Evolutionary conservation across 1,140 invertebrate genomes (phyloP), one percentile per base, ranked within the genome.

Genomic region (Drosophila neocordata): DNA sequence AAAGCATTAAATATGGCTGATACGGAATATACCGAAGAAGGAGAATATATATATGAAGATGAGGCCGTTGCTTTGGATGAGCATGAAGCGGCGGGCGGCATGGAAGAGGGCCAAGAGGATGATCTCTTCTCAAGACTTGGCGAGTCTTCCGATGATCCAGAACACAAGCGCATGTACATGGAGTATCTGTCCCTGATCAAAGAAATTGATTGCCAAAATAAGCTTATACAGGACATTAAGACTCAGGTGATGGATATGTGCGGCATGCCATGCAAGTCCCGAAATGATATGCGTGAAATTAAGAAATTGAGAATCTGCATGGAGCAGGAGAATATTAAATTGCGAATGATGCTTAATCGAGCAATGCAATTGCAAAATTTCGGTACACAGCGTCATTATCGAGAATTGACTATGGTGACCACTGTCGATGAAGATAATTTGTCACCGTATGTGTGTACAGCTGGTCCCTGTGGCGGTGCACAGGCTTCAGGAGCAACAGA

Each of bases 121-220:
- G 89, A 91, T 41, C 58, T 91, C 13, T 91, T 89, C 66, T 84
- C 89, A 8, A 72, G 65, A 2, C 56, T 91, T 13, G 85, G 89
- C 34, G 72, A 78, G 13, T 90, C 88, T 1, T 82, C 84, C 1
- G 89, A 91, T 24, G 82, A 91, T 81, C 84, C 89, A 0, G 89
- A 91, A 12, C 79, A 91, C 48, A 79, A 87, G 38, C 89, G 89
- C 38, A 84, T 84, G 69, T 91, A 91, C 24, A 64, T 77, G 58
- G 90, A 91, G 59, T 91, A 91, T n/a, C 20, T 90, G 64, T 57
- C 83, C 12, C 51, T 91, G 44, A 81, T 90, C 69, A 91, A 90
- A 52, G 90, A 91, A 52, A 91, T 91, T 55, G 87, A 91, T 2
- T 90, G 87, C 65, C 90, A 91, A 58, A 91, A 91, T 48, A 80